Base-by-base conservation (phyloP, 2,888 invertebrate species). In the Microctonus hyperodae region DNA sequence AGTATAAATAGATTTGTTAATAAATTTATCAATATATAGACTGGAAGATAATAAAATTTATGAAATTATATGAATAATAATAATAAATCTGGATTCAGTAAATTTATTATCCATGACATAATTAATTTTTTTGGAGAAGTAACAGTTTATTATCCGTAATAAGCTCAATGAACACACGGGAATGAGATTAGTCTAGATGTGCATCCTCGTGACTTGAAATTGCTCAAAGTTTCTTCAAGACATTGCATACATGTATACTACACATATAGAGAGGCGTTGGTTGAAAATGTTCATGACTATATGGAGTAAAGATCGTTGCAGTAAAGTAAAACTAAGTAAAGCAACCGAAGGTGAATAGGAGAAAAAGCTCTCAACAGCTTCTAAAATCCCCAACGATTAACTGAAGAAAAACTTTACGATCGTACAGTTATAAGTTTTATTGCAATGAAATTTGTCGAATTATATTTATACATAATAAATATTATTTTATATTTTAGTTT, bases 191-290 rank as follows among this genome's bases (percentile, higher is more conserved):
- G 16, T 48, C 25, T 9, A 40, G 48, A 48, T 20, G 28, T 20
- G 28, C 31, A 60, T 60, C 20, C 60, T 48, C 50, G 60, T 50
- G 48, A 48, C 48, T 48, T 28, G 25, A 22, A 48, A 33, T 60
- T 11, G 13, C 31, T 31, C 2, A 28, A 60, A 60, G 40, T 60
- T 60, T 60, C 48, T n/a, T 9, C 20, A 25, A 48, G 40, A n/a
- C 13, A 50, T 16, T 31, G 50, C 40, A 2, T 35, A 35, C 35
- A 10, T 20, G 7, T 37, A 40, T 22, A 23, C 13, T 35, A 13
- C 7, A 1, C 2, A 13, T 35, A 22, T 13, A 37, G 23, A 22
- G 11, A 23, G 23, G 56, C 13, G 33, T 11, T 33, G 33, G 20
- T 16, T 11, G 13, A 44, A 9, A 44, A n/a, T 44, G 44, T 44